Percentiles rank a stretch among this genome's conserved stretches.
Evolutionary conservation across 1,140 invertebrate genomes (phyloP).

Genomic region (Pseudomyrmex flavicornis): DNA sequence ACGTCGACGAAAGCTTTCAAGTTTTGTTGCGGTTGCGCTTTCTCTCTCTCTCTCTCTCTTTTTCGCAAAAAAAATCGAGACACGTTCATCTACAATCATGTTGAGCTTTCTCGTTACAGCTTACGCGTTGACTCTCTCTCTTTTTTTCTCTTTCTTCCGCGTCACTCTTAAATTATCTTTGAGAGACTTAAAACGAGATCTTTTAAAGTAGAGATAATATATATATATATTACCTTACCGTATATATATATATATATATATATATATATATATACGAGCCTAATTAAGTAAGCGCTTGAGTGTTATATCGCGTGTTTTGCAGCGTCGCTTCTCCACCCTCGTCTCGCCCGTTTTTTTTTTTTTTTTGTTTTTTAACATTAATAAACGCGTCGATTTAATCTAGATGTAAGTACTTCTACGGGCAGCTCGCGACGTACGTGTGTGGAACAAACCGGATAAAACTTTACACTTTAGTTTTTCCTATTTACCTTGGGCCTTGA

Average conservation of each 20-base stretch:
- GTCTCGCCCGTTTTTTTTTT: slow-evolving; percentile 59
- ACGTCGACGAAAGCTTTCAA: slow-evolving; percentile 36
- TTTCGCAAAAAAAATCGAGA: slow-evolving; percentile 8
- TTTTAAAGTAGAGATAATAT: slow-evolving; percentile 26
- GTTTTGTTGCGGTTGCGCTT: not conserved
- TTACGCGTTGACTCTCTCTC: not conserved
- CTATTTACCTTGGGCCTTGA: not conserved
- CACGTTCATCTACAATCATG: not conserved
- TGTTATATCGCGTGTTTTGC: slow-evolving; percentile 34
- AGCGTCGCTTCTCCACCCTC: not conserved
- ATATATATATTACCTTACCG: too few relatives aligned
- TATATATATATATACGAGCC: not conserved
- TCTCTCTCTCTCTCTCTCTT: not conserved
- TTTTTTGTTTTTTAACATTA: slow-evolving; percentile 59
- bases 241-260: not conserved
- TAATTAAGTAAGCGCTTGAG: slow-evolving; percentile 53
- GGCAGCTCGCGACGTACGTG: slow-evolving; percentile 54
- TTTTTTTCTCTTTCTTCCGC: not conserved
- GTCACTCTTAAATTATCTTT: slow-evolving; percentile 28
- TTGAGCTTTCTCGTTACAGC: slow-evolving; percentile 28
- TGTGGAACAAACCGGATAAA: slow-evolving; percentile 72
- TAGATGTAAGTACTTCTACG: slow-evolving; percentile 67
- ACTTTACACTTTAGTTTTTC: slow-evolving; percentile 69
- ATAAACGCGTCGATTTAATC: slow-evolving; percentile 62
- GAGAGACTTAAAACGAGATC: slow-evolving; percentile 23